Evolutionary conservation across 2,113 vertebrate species (phyloP).

Genomic region (Lota lota): DNA sequence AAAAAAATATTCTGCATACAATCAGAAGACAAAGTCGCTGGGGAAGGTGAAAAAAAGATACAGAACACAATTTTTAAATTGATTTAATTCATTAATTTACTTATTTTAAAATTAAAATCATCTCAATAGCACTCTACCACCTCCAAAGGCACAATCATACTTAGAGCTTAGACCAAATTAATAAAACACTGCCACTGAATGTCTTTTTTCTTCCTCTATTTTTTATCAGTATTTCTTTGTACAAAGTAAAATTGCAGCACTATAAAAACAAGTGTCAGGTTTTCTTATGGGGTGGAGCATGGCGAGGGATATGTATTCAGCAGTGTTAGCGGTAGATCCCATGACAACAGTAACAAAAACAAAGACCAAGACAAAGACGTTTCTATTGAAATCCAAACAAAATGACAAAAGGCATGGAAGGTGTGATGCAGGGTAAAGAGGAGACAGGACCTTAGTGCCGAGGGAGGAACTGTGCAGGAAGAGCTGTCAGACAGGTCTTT

Average conservation of each 20-base stretch:
- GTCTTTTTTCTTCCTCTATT: slow-evolving; percentile 37
- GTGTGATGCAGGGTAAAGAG: slow-evolving; percentile 10
- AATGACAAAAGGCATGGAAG: slow-evolving; percentile 37
- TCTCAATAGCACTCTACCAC: slow-evolving; percentile 77
- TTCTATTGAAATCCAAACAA: slow-evolving; percentile 46
- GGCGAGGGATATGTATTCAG: slow-evolving; percentile 57
- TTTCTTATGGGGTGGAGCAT: slow-evolving; percentile 53
- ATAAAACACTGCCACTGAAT: slow-evolving; percentile 73
- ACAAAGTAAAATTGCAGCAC: slow-evolving; percentile 65
- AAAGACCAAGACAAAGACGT: slow-evolving; percentile 29
- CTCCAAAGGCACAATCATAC: slow-evolving; percentile 81
- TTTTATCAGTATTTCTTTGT: slow-evolving; percentile 36
- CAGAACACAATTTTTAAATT: slow-evolving; percentile 64
- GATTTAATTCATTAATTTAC: slow-evolving; percentile 67
- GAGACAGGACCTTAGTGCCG: slow-evolving; percentile 15
- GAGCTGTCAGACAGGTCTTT: background rate
- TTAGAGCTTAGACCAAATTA: slow-evolving; percentile 71
- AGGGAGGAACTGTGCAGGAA: slow-evolving; percentile 42
- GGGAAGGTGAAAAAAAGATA: background rate
- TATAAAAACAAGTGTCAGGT: slow-evolving; percentile 43
- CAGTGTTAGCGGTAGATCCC: slow-evolving; percentile 37
- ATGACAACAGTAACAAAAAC: slow-evolving; percentile 28
- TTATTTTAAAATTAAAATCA: slow-evolving; percentile 80
- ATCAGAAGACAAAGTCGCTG: no score
- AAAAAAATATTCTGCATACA: no score